Evolutionary conservation across 1,140 invertebrate species (phyloP).

Genomic region (Spodoptera litura): DNA sequence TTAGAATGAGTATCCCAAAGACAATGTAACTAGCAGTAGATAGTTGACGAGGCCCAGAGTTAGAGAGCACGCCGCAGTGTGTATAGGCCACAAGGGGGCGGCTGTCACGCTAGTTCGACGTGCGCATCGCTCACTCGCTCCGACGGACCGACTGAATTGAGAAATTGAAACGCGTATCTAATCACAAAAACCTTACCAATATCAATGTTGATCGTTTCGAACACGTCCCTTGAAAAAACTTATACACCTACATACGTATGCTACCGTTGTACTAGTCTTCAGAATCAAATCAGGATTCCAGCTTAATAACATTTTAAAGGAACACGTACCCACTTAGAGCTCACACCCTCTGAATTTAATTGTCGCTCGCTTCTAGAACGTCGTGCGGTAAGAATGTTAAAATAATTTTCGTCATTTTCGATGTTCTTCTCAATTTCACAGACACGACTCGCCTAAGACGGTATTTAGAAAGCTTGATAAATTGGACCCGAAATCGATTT

Average conservation of each 20-base stretch:
- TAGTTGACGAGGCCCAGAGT: not conserved
- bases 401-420: constrained; percentile 67
- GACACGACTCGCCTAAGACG: constrained; percentile 64
- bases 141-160: constrained; percentile 82
- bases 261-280: constrained; percentile 26
- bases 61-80: not conserved
- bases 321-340: constrained; percentile 53
- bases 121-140: constrained; percentile 77
- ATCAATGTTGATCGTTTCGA: constrained; percentile 52
- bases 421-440: constrained; percentile 75
- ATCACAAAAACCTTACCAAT: constrained; percentile 66
- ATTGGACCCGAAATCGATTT: constrained; percentile 77
- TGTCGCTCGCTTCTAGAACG: constrained; percentile 51
- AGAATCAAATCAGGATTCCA: constrained; percentile 55
- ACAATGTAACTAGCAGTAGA: not conserved
- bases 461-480: constrained; percentile 78
- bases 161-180: constrained; percentile 79
- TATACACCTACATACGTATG: constrained; percentile 26
- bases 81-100: constrained; percentile 40
- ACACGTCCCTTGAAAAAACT: constrained; percentile 34
- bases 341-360: constrained; percentile 58
- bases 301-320: constrained; percentile 53
- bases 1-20: not conserved
- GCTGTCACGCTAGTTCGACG: constrained; percentile 69
- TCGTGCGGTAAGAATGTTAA: constrained; percentile 62